Base-by-base conservation (phyloP, 2,797 vertebrate species). In the Phoxinus dragarum region DNA sequence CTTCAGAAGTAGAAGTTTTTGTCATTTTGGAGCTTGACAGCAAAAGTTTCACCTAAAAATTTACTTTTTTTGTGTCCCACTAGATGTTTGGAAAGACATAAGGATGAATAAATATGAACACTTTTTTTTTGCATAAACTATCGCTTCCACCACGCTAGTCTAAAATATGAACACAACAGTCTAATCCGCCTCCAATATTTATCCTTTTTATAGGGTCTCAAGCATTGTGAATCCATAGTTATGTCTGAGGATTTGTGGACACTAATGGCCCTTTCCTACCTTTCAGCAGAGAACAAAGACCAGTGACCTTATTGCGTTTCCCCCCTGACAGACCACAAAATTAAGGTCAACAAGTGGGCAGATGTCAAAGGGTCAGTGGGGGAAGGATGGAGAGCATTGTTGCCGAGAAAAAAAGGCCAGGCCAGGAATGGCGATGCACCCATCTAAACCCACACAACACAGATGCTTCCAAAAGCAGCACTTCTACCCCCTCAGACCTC, bases 281-380 rank as follows among this genome's bases (percentile, higher is more conserved):
- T 88, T 84, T 84, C 80, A 74, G 36, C 42, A n/a, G 11, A 47
- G 80, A 88, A 90, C 88, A 90, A 90, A 90, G 84, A 83, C 54
- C 31, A 74, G 61, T 68, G 88, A 80, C 85, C 82, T 69, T 88
- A 82, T 84, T 88, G 90, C 73, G 77, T 85, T 90, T 90, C 87
- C 86, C 87, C 68, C 84, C 91, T 89, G 89, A 88, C 88, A 83
- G 84, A 84, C 88, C 34, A 59, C 89, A 93, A 92, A 74, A 77
- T 6, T 11, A 85, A 87, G 93, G 93, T 92, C 93, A 93, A 91
- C 91, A 92, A 94, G 91, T 93, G 93, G 92, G 88, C 89, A 86
- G 85, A 80, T 93, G 92, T 95, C 91, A 92, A 80, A 87, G 86
- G 94, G 92, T 92, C 92, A 89, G 77, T 36, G 16, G 73, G 77